A percentile compares a stretch with the other conserved stretches of the same genome.
Conservation (phyloP, 2,113 vertebrate species). For the Ciconia maguari region DNA sequence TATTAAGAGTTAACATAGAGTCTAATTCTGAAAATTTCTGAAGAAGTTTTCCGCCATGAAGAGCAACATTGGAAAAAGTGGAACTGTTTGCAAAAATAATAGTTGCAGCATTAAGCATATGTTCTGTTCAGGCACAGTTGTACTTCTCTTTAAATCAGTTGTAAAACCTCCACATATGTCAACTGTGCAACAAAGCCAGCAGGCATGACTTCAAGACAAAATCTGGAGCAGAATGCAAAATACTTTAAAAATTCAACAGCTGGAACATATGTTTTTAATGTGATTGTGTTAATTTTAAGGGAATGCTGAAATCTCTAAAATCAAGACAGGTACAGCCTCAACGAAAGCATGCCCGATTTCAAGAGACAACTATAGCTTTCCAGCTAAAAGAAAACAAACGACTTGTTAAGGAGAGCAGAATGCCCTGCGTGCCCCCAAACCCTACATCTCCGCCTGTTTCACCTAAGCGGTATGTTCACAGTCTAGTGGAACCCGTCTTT, state of each 20-base stretch:
- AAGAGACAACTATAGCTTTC: slow-evolving; percentile 81
- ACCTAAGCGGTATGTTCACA: slow-evolving; percentile 67
- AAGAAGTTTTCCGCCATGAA: background rate
- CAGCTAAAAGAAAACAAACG: slow-evolving; percentile 77
- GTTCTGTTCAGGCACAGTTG: background rate
- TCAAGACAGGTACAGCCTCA: background rate
- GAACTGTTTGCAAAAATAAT: background rate
- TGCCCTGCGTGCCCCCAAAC: slow-evolving; percentile 56
- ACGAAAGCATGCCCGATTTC: slow-evolving; percentile 69
- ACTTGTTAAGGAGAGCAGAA: slow-evolving; percentile 62
- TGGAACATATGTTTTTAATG: background rate
- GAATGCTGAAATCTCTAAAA: background rate
- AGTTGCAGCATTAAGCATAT: background rate
- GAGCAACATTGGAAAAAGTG: background rate
- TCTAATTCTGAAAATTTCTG: background rate
- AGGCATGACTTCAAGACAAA: background rate
- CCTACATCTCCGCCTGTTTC: slow-evolving; percentile 65
- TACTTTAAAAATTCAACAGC: background rate
- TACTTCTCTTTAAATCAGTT: background rate
- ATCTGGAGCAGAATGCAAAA: background rate
- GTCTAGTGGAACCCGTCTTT: background rate
- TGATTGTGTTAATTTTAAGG: slow-evolving; percentile 33
- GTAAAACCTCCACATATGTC: background rate
- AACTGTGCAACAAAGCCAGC: background rate
- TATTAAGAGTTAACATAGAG: background rate